Base-by-base conservation (phyloP, 2,797 vertebrate species). In the Rallus crepitans region DNA sequence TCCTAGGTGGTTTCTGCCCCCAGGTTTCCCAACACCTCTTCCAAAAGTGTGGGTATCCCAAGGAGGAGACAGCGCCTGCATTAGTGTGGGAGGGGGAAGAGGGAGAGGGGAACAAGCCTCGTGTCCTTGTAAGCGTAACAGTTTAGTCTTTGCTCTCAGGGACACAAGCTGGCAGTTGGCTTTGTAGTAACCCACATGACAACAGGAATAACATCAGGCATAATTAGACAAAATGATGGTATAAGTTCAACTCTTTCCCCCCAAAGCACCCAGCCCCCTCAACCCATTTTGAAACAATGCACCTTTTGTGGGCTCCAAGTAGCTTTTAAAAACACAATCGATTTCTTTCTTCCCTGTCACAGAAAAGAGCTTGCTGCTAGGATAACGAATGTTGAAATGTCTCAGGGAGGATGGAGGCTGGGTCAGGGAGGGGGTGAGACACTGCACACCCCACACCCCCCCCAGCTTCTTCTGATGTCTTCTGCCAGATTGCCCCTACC, bases 181-280 rank as follows among this genome's bases (percentile, higher is more conserved):
- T 97, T 96, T 97, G 97, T 96, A 96, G 95, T 96, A 97, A 96
- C 48, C 88, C 94, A 95, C 96, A 96, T 97, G 97, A 97, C 97
- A 97, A 95, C 93, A 97, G 93, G 86, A 86, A 95, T 97, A 97
- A 96, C 96, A 97, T 97, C 97, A 97, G 95, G 94, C 86, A 5
- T 97, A 97, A 98, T 97, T 97, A 98, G 97, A 96, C n/a, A 7
- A 97, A 96, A 97, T 95, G 96, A 97, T 97, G 97, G 96, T 96
- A 76, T 97, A 97, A 94, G 91, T 95, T 96, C 93, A 94, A 56
- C 80, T 89, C 94, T 94, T 92, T 89, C 47, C 84, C 94, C 90
- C 80, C 65, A 96, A 90, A 95, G 88, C 82, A 90, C 91, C 92
- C 97, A 95, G 48, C 92, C 95, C 94, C 84, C 89, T 96, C 94